phyloP scores from a whole-genome alignment of 2,113 vertebrate genomes.

The Phalacrocorax carbo region DNA sequence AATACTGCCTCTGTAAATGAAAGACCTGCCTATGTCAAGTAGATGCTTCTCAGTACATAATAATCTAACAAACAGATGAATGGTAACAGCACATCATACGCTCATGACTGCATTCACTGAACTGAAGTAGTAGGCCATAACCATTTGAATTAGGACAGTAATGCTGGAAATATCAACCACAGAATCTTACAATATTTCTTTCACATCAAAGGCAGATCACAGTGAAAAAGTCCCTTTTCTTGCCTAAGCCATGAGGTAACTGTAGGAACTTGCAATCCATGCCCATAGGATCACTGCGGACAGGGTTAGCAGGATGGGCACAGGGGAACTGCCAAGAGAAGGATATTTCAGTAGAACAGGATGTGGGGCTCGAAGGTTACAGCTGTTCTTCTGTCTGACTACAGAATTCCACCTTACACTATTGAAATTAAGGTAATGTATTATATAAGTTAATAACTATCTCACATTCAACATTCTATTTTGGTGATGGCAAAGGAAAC shows the following conservation, averaged over 20 bases:
- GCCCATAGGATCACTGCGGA: too few species aligned
- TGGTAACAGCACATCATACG: background rate
- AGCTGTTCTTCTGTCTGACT: background rate
- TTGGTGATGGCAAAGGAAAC: background rate
- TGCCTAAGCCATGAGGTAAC: background rate
- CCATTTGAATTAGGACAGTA: background rate
- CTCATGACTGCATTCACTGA: background rate
- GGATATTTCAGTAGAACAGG: background rate
- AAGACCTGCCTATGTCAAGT: background rate
- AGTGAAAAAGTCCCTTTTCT: background rate
- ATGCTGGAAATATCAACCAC: background rate
- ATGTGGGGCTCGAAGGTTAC: background rate
- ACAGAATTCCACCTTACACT: background rate
- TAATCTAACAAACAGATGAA: background rate
- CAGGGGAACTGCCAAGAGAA: background rate
- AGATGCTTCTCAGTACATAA: background rate
- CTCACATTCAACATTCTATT: background rate
- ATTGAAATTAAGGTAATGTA: background rate
- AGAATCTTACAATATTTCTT: background rate
- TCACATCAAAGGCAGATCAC: background rate
- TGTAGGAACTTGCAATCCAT: background rate
- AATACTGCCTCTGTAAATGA: conserved; percentile 40
- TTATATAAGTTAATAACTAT: background rate
- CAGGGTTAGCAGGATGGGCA: background rate
- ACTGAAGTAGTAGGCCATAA: background rate